Percentiles rank a stretch among this genome's conserved stretches.
Conservation (phyloP, 2,113 vertebrate species). For the Pedetes capensis region DNA sequence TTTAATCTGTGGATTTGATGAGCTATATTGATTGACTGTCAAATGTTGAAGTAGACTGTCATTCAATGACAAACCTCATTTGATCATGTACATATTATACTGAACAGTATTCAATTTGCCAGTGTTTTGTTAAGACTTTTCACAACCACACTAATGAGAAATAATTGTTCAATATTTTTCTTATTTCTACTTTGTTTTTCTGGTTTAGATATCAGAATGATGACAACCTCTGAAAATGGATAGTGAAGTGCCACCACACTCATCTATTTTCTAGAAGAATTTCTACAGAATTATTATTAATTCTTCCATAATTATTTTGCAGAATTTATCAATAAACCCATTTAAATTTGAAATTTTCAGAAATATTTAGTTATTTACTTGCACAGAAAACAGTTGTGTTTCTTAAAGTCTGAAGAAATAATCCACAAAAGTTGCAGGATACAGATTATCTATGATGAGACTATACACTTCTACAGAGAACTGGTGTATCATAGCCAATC, state of each 20-base stretch:
- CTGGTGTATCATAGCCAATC: not conserved
- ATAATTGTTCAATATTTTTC: not conserved
- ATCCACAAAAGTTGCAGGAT: not conserved
- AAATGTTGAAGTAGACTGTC: not conserved
- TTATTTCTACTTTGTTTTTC: not conserved
- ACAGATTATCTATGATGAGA: accelerated
- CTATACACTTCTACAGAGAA: accelerated
- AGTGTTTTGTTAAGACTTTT: not conserved
- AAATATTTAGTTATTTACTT: not conserved
- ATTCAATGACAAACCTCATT: not conserved
- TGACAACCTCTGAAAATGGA: not conserved
- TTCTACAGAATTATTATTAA: not conserved
- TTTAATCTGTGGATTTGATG: not conserved
- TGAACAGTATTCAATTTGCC: not conserved
- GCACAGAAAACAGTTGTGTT: not conserved
- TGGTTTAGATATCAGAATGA: not conserved
- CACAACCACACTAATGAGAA: not conserved
- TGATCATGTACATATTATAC: not conserved
- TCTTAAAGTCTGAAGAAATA: not conserved
- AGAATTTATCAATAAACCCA: not conserved
- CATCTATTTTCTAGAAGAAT: not conserved
- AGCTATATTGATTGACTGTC: not conserved
- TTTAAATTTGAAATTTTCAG: not conserved
- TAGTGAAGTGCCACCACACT: not conserved
- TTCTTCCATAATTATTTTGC: not conserved